phyloP scores from a whole-genome alignment of 2,888 invertebrate genomes.

The Caenorhabditis becei region DNA sequence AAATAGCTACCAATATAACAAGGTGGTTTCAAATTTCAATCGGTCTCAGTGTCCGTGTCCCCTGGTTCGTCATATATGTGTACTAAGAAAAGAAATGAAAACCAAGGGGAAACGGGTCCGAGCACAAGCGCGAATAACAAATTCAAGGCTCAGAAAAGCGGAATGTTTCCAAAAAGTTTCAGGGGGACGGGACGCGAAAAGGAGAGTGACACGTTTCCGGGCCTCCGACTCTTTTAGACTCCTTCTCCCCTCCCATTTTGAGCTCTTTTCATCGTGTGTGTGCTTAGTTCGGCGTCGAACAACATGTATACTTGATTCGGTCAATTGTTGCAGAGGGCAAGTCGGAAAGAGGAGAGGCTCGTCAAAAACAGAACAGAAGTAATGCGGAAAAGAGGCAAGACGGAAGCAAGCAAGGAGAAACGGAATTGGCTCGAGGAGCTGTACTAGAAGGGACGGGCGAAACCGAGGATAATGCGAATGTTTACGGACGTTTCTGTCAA shows the following conservation, averaged over 20 bases:
- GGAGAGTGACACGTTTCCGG: slow-evolving; percentile 54
- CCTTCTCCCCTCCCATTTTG: slow-evolving; percentile 19
- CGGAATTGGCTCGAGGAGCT: slow-evolving; percentile 18
- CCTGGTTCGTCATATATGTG: slow-evolving; percentile 35
- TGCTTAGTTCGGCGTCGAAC: slow-evolving; percentile 18
- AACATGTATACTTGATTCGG: slow-evolving; percentile 33
- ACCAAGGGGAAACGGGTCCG: slow-evolving; percentile 6
- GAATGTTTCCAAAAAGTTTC: slow-evolving; percentile 60
- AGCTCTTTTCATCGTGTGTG: slow-evolving; percentile 49
- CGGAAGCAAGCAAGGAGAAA: background rate
- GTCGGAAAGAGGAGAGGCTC: slow-evolving; percentile 1
- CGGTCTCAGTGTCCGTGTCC: slow-evolving; percentile 14
- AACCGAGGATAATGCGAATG: slow-evolving; percentile 46
- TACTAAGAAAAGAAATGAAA: slow-evolving; percentile 21
- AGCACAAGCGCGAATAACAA: slow-evolving; percentile 30
- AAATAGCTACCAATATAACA: slow-evolving; percentile 15
- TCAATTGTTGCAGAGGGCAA: slow-evolving; percentile 29
- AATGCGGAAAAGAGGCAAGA: background rate
- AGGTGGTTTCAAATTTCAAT: slow-evolving; percentile 34
- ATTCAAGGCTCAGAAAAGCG: slow-evolving; percentile 39
- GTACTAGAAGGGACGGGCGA: slow-evolving; percentile 19
- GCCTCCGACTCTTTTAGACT: slow-evolving; percentile 25
- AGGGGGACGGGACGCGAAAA: slow-evolving; percentile 22
- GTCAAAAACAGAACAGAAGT: slow-evolving; percentile 28
- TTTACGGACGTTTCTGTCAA: slow-evolving; percentile 52